phyloP scores from a whole-genome alignment of 2,888 invertebrate species.

The Blastobasis adustella region DNA sequence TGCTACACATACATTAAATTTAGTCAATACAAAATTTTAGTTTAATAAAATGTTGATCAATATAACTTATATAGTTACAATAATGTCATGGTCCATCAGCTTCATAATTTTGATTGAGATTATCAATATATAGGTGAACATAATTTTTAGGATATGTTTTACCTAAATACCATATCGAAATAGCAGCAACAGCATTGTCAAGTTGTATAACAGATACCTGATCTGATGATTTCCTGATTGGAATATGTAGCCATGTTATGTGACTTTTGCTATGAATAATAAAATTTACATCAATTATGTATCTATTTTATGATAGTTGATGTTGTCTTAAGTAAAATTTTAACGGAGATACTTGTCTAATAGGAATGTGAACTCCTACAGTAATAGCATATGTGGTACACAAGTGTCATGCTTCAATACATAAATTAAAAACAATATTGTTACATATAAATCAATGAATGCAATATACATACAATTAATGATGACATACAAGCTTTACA shows the following conservation, averaged over 20 bases:
- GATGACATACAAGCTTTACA: constrained; percentile 16
- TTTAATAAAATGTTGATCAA: constrained; percentile 70
- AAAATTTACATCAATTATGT: too few relatives aligned
- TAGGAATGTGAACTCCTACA: too few relatives aligned
- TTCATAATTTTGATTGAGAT: constrained; percentile 52
- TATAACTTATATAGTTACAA: constrained; percentile 37
- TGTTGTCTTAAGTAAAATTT: too few relatives aligned
- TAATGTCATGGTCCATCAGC: constrained; percentile 58
- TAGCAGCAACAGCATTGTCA: constrained; percentile 11
- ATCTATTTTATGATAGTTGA: too few relatives aligned
- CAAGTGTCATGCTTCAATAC: too few relatives aligned
- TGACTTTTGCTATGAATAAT: too few relatives aligned
- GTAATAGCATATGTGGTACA: too few relatives aligned
- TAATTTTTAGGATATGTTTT: neutral
- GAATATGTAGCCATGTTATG: too few relatives aligned
- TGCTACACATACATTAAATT: constrained; percentile 35
- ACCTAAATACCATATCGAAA: constrained; percentile 9
- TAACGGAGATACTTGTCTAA: too few relatives aligned
- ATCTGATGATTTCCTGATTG: neutral
- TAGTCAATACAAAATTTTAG: constrained; percentile 44
- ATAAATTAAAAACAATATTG: neutral
- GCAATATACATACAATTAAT: neutral
- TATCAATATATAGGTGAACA: constrained; percentile 3
- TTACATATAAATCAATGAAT: neutral
- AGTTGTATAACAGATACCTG: neutral